A percentile compares a stretch with the other conserved stretches of the same genome.
Evolutionary conservation across 2,113 vertebrate genomes (phyloP).

Genomic region (Protomyctophum bolini): DNA sequence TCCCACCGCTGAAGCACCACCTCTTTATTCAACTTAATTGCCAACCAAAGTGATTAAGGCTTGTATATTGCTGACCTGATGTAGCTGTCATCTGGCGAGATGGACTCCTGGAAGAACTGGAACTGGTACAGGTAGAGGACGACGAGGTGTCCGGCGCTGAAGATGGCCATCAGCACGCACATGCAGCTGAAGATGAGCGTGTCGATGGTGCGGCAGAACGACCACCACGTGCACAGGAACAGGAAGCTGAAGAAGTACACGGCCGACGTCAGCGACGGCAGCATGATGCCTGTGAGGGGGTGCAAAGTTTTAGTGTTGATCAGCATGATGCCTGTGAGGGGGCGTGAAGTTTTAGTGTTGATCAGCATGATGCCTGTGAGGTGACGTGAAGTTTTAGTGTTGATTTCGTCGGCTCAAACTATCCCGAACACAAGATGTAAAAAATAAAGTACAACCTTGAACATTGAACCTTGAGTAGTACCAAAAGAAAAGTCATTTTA

Average conservation of each 20-base stretch:
- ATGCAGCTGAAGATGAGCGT: slow-evolving; percentile 97
- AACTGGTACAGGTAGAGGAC: slow-evolving; percentile 97
- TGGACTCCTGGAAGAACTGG: slow-evolving; percentile 94
- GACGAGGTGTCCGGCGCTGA: slow-evolving; percentile 92
- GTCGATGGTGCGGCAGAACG: slow-evolving; percentile 90
- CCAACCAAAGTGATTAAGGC: not conserved
- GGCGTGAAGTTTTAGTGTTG: too few relatives aligned
- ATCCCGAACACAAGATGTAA: too few relatives aligned
- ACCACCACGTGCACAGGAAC: slow-evolving; percentile 98
- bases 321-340: too few relatives aligned
- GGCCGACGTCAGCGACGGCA: slow-evolving; percentile 93
- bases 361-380: too few relatives aligned
- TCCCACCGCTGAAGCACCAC: too few relatives aligned
- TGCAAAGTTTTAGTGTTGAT: too few relatives aligned
- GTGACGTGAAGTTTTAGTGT: too few relatives aligned
- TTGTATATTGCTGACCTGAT: slow-evolving; percentile 81
- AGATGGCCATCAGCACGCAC: slow-evolving; percentile 97
- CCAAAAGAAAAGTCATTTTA: too few relatives aligned
- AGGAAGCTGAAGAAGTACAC: slow-evolving; percentile 97
- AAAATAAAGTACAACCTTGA: too few relatives aligned
- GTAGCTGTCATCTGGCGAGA: slow-evolving; percentile 85
- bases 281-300: slow-evolving; percentile 86
- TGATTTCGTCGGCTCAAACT: too few relatives aligned
- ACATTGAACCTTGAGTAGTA: too few relatives aligned
- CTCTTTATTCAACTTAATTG: not conserved